Evolutionary conservation across 2,113 vertebrate species (phyloP), one percentile per base, ranked within the genome.

Genomic region (Cettia cetti): DNA sequence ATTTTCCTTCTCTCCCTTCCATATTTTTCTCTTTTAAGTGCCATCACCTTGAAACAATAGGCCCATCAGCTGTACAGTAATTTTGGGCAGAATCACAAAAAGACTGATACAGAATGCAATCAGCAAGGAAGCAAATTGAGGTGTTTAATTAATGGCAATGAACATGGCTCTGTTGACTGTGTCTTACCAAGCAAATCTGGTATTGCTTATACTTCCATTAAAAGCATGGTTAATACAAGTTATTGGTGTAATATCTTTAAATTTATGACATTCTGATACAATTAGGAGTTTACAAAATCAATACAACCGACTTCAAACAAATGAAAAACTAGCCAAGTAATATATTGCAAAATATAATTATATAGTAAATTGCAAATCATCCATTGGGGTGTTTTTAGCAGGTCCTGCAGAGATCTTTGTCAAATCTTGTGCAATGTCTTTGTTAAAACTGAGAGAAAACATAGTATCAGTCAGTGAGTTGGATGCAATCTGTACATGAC

Each of bases 101-200:
- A 86, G 10, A 7, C 26, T 81, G 56, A 39, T 54, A 63, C 3
- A 65, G 71, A 93, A 86, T 52, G 42, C 71, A 88, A 22, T 92
- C 85, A 86, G 33, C 27, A 82, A 87, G 45, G 60, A 86, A 83
- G 49, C 42, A 47, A 80, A 82, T 35, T 53, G 52, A 86, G 39
- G 59, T 86, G 45, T 88, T 90, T 86, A 94, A 60, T 87, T 92
- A 94, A 63, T 83, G 50, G 63, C 59, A 93, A 81, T 86, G 82
- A 90, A 35, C 42, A 35, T 31, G 33, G 23, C 26, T 94, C 66
- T 88, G 68, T 92, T 94, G 79, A 50, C 50, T 54, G 30, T 65
- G 26, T 81, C 63, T 70, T 89, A 65, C 60, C 54, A 74, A 87
- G 80, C 4, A 64, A 69, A 80, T 89, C 60, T 66, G 64, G 82